phyloP scores from a whole-genome alignment of 2,888 invertebrate genomes.

The Volucella bombylans region DNA sequence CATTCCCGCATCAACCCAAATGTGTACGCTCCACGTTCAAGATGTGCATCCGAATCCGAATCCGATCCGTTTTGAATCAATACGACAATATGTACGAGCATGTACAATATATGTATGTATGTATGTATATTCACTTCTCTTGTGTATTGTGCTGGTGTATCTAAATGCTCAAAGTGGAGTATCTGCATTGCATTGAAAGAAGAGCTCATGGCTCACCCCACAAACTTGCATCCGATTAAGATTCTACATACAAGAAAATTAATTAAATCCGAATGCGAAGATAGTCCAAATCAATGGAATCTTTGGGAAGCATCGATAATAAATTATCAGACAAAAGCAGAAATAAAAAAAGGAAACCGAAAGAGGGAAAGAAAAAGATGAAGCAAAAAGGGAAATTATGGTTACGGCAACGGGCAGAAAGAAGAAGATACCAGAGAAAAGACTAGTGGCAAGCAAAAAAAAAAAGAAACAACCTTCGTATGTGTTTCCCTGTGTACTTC shows the following conservation, averaged over 20 bases:
- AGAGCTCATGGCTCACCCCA: constrained; percentile 24
- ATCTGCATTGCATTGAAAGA: background rate
- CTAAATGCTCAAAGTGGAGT: constrained; percentile 1
- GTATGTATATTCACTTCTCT: too few species aligned
- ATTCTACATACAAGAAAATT: constrained; percentile 64
- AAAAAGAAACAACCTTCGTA: too few species aligned
- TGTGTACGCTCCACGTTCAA: constrained; percentile 18
- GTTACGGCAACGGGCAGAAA: too few species aligned
- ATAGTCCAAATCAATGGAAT: constrained; percentile 62
- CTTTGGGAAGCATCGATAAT: constrained; percentile 60
- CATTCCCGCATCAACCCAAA: background rate
- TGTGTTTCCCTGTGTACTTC: background rate
- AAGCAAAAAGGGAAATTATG: background rate
- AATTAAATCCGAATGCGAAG: constrained; percentile 64
- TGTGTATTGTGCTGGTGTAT: constrained; percentile 17
- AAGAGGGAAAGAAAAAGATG: background rate
- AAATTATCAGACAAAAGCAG: constrained; percentile 56
- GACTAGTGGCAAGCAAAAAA: too few species aligned
- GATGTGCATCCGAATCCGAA: constrained; percentile 50
- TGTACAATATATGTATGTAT: too few species aligned
- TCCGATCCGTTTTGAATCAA: constrained; percentile 40
- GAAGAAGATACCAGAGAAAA: too few species aligned
- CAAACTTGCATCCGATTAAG: constrained; percentile 61
- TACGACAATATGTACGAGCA: background rate
- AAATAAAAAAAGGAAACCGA: constrained; percentile 7